phyloP scores from a whole-genome alignment of 2,888 invertebrate species.

The Synergus itoensis region DNA sequence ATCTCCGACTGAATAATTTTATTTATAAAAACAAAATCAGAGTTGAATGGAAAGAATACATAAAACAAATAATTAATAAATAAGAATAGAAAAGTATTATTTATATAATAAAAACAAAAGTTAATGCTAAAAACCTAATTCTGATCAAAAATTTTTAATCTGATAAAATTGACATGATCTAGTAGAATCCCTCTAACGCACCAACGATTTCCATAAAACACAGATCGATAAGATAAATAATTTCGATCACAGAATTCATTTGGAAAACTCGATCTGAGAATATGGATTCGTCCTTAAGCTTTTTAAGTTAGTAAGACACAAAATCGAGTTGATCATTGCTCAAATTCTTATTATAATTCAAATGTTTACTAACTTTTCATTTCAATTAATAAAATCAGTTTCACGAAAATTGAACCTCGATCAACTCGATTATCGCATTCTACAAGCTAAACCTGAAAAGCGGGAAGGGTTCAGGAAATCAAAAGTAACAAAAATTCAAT shows the following conservation, averaged over 20 bases:
- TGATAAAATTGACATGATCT: not conserved
- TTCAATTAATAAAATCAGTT: not conserved
- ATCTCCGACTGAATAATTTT: too few relatives aligned
- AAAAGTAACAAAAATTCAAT: constrained; percentile 44
- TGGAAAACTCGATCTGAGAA: constrained; percentile 11
- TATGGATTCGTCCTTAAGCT: constrained; percentile 37
- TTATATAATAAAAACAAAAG: too few relatives aligned
- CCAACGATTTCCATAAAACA: constrained; percentile 42
- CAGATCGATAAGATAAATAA: not conserved
- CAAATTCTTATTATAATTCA: not conserved
- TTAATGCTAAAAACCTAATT: not conserved
- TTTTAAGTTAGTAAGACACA: constrained; percentile 48
- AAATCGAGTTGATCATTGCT: constrained; percentile 46
- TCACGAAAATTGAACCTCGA: constrained; percentile 20
- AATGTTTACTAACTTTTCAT: not conserved
- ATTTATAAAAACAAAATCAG: not conserved
- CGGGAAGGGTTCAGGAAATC: constrained; percentile 47
- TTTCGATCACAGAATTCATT: not conserved
- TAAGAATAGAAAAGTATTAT: too few relatives aligned
- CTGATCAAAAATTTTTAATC: not conserved
- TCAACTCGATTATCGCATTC: constrained; percentile 45
- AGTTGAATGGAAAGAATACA: not conserved
- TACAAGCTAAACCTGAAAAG: constrained; percentile 43
- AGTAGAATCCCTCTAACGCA: not conserved
- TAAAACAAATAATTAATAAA: not conserved